Base-by-base conservation (phyloP, 2,888 invertebrate genomes). In the Drosophila niveifrons region DNA sequence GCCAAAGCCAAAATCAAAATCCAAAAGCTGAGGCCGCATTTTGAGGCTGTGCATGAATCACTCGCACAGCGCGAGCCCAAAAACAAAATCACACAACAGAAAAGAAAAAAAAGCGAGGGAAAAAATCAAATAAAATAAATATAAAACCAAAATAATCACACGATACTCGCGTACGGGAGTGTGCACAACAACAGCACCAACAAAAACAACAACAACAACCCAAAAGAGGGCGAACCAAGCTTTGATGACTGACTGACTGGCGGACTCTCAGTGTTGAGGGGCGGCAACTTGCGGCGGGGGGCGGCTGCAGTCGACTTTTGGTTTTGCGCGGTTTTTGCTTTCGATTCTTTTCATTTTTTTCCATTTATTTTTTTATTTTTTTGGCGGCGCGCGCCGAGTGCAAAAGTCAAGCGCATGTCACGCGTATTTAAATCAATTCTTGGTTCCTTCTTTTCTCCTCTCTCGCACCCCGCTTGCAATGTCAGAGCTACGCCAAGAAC, bases 41-140 rank as follows among this genome's bases (percentile, higher is more conserved):
- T 79, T 79, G 85, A 85, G 66, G 80, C 80, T 81, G 80, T 79
- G 73, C 90, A 90, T 90, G 91, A 90, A 83, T 90, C 90, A 90
- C 78, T 76, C 66, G 73, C 68, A 68, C 72, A 68, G 83, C 80
- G 78, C 72, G 66, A 74, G 80, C 58, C 66, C 58, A 71, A 61
- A 46, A 55, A 73, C 70, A 58, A 68, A 62, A 61, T 56, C 34
- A 57, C 29, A 23, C 23, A 23, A 23, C 23, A 23, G 0, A 57
- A 41, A 36, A 39, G 1, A 47, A 9, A 6, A 64, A 56, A 46
- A 36, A 74, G 66, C 23, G 23, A 63, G 29, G 46, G 28, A 61
- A 43, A 70, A 66, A 59, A 51, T 34, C 39, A 34, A 62, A 63
- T 18, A 68, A 77, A 62, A 63, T 18, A 68, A 77, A 68, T 50